Evolutionary conservation across 92 coral and sea anemone species (phyloP).

Genomic region (Siderastrea radians): DNA sequence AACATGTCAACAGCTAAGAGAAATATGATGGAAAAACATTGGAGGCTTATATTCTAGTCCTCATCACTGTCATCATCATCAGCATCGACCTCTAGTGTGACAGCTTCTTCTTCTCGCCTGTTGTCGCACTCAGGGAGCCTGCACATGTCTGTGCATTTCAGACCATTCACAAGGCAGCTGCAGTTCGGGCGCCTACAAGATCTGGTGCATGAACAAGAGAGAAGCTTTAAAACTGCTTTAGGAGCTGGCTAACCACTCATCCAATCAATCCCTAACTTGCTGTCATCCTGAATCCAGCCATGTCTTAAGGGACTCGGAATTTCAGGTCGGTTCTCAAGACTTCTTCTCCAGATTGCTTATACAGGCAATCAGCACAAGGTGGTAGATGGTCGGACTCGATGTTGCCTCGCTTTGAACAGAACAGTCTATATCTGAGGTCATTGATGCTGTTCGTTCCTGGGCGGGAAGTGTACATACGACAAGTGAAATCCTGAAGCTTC

Average conservation of each 20-base stretch:
- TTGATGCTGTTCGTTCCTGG: conserved; percentile 51
- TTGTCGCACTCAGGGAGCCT: conserved; percentile 44
- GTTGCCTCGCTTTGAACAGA: conserved; percentile 17
- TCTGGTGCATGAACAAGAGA: conserved; percentile 51
- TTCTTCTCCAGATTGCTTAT: conserved; percentile 45
- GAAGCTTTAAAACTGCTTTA: conserved; percentile 50
- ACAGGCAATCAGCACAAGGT: conserved; percentile 23
- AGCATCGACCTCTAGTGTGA: neutral
- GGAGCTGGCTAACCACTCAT: conserved; percentile 60
- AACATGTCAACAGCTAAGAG: conserved; percentile 27
- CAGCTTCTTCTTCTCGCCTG: conserved; percentile 10
- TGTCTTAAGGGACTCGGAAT: conserved; percentile 44
- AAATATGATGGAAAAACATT: neutral
- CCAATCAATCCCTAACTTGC: conserved; percentile 54
- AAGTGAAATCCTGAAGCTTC: conserved; percentile 45
- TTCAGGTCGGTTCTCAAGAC: conserved; percentile 44
- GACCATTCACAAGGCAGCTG: conserved; percentile 57
- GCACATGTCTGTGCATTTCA: conserved; percentile 57
- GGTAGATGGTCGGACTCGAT: conserved; percentile 22
- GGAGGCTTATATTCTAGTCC: neutral
- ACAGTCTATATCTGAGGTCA: conserved; percentile 46
- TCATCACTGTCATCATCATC: neutral
- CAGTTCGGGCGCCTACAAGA: conserved; percentile 36
- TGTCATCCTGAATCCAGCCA: conserved; percentile 65
- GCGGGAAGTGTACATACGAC: conserved; percentile 39